Evolutionary conservation across 2,888 invertebrate genomes (phyloP).

Genomic region (Phaonia tiefii): DNA sequence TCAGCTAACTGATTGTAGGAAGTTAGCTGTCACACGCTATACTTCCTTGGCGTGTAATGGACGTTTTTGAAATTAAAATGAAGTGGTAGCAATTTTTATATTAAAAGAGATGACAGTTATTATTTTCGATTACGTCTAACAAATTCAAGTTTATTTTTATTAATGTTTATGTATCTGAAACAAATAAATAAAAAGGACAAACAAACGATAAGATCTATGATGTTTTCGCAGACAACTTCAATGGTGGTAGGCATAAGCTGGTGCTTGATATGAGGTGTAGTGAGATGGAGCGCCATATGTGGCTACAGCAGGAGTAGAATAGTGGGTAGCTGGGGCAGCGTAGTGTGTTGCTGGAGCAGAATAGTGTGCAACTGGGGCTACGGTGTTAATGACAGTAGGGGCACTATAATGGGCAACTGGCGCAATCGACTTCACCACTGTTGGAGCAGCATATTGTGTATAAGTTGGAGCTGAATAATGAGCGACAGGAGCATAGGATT

Average conservation of each 20-base stretch:
- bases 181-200: slow-evolving; percentile 14
- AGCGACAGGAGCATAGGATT: slow-evolving; percentile 55
- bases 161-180: slow-evolving; percentile 4
- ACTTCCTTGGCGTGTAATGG: too few species aligned
- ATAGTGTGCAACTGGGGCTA: slow-evolving; percentile 68
- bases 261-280: slow-evolving; percentile 28
- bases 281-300: slow-evolving; percentile 16
- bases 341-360: slow-evolving; percentile 40
- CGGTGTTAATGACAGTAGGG: slow-evolving; percentile 60
- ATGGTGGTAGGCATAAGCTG: slow-evolving; percentile 42
- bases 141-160: slow-evolving; percentile 21
- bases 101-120: too few species aligned
- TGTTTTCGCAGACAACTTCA: background rate
- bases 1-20: too few species aligned
- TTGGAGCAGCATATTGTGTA: slow-evolving; percentile 58
- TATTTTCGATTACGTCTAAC: too few species aligned
- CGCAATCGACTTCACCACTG: slow-evolving; percentile 61
- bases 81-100: too few species aligned
- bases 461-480: slow-evolving; percentile 64
- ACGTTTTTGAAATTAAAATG: too few species aligned
- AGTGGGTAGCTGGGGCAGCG: slow-evolving; percentile 64
- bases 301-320: slow-evolving; percentile 49
- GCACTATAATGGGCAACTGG: slow-evolving; percentile 58
- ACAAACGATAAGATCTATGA: background rate
- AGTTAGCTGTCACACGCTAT: too few species aligned